phyloP scores from a whole-genome alignment of 1,140 invertebrate species.

The Leucophenga varia region DNA sequence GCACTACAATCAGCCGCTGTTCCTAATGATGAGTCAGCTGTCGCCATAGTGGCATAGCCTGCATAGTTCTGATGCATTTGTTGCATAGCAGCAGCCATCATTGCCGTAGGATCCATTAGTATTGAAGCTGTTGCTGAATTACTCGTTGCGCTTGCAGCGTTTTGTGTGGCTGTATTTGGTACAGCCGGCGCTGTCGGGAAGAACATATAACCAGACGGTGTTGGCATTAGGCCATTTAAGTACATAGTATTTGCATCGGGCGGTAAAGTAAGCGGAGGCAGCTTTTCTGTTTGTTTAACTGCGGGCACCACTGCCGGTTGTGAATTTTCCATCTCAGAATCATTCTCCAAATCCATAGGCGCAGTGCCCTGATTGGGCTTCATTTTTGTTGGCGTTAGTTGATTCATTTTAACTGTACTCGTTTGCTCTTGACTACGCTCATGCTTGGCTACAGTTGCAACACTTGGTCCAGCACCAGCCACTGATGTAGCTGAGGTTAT shows the following conservation, averaged over 20 bases:
- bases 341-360: slow-evolving; percentile 50
- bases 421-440: slow-evolving; percentile 10
- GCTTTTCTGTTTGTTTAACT: slow-evolving; percentile 26
- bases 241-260: slow-evolving; percentile 38
- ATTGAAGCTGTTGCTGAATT: slow-evolving; percentile 18
- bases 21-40: slow-evolving; percentile 32
- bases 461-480: slow-evolving; percentile 8
- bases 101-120: slow-evolving; percentile 44
- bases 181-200: slow-evolving; percentile 38
- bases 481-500: slow-evolving; percentile 27
- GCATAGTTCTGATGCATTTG: slow-evolving; percentile 49
- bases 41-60: slow-evolving; percentile 30
- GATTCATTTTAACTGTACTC: slow-evolving; percentile 1
- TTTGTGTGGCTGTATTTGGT: too few species aligned
- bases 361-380: slow-evolving; percentile 40
- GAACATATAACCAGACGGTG: slow-evolving; percentile 40
- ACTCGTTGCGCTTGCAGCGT: too few species aligned
- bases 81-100: slow-evolving; percentile 53
- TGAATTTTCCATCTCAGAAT: slow-evolving; percentile 29
- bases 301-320: slow-evolving; percentile 7
- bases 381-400: slow-evolving; percentile 13
- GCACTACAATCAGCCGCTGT: slow-evolving; percentile 7
- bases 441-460: slow-evolving; percentile 17
- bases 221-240: slow-evolving; percentile 38
- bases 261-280: slow-evolving; percentile 9